A percentile compares a stretch with the other conserved stretches of the same genome.
Evolutionary conservation across 1,140 invertebrate genomes (phyloP).

Genomic region (Drosophila rufa): DNA sequence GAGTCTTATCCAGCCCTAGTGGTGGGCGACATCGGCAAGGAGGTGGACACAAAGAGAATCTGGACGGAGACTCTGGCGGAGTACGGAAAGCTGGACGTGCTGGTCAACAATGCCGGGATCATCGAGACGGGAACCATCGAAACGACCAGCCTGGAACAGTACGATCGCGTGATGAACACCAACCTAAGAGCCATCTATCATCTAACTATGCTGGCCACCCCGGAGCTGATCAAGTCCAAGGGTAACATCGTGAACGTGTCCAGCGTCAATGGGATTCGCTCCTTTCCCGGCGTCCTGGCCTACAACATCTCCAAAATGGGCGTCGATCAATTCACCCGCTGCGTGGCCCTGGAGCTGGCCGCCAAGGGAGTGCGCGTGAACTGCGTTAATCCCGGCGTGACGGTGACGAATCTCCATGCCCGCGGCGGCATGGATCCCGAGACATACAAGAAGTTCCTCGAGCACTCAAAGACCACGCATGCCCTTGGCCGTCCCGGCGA

Average conservation of each 20-base stretch:
- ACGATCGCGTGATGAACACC: conserved; percentile 93
- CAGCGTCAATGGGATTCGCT: conserved; percentile 94
- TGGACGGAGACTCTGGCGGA: conserved; percentile 89
- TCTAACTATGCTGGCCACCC: conserved; percentile 93
- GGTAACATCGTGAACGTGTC: conserved; percentile 96
- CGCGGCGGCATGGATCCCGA: conserved; percentile 90
- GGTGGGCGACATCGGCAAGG: conserved; percentile 90
- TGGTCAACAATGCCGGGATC: conserved; percentile 96
- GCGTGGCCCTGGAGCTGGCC: conserved; percentile 92
- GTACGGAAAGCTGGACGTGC: conserved; percentile 90
- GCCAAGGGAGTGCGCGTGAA: conserved; percentile 94
- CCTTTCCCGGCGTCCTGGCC: conserved; percentile 91
- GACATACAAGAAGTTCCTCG: conserved; percentile 91
- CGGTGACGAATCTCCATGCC: conserved; percentile 91
- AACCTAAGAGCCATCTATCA: conserved; percentile 95
- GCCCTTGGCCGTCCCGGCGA: conserved; percentile 92
- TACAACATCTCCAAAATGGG: conserved; percentile 96
- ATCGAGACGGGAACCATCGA: conserved; percentile 93
- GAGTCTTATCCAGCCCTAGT: conserved; percentile 36
- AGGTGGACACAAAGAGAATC: conserved; percentile 90
- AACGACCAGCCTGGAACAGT: conserved; percentile 92
- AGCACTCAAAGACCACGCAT: conserved; percentile 91
- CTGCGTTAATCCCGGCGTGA: conserved; percentile 93
- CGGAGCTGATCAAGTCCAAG: conserved; percentile 92
- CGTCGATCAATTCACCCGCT: conserved; percentile 95